A percentile compares a stretch with the other conserved stretches of the same genome.
These are phyloP conservation scores for Dicranocentrus wangi DNA, from an alignment of 2,888 invertebrate genomes.

Conservation along the genomic window DNA sequence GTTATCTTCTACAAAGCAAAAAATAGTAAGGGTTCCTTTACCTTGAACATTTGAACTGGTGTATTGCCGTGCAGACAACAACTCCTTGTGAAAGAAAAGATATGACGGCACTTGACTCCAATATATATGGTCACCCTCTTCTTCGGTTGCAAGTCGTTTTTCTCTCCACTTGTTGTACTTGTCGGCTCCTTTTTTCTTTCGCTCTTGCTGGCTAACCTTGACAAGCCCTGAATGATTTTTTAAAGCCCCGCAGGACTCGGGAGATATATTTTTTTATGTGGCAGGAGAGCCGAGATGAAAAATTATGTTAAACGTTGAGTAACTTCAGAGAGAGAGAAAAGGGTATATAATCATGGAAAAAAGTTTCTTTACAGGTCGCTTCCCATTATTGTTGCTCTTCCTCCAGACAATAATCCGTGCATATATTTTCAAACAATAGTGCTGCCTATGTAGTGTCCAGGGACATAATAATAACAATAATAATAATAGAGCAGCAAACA, in stretches of 20 bases:
- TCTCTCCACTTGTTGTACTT: constrained; percentile 2
- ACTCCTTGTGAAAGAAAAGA: neutral
- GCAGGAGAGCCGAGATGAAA: constrained; percentile 16
- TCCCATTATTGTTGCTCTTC: constrained; percentile 26
- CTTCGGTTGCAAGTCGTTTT: neutral
- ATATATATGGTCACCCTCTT: no score
- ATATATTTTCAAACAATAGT: constrained; percentile 15
- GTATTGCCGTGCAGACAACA: neutral
- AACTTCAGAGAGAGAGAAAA: neutral
- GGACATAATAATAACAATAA: constrained; percentile 28
- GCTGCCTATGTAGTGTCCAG: constrained; percentile 17
- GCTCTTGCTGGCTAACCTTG: constrained; percentile 15
- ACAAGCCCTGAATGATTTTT: constrained; percentile 30
- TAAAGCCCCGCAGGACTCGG: constrained; percentile 25
- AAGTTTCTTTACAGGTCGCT: constrained; percentile 8
- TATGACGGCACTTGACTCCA: no score
- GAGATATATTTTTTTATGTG: neutral
- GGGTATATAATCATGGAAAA: constrained; percentile 7
- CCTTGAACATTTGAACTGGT: constrained; percentile 21
- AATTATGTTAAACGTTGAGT: constrained; percentile 43
- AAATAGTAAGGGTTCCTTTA: constrained; percentile 4
- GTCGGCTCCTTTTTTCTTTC: constrained; percentile 31
- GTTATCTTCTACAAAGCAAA: neutral
- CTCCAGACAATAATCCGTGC: constrained; percentile 28
- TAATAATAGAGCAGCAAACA: constrained; percentile 34